A percentile compares a stretch with the other conserved stretches of the same genome.
These are phyloP conservation scores for Hephaestus fuliginosus DNA, from an alignment of 2,797 vertebrate genomes.

Conservation along the genomic window DNA sequence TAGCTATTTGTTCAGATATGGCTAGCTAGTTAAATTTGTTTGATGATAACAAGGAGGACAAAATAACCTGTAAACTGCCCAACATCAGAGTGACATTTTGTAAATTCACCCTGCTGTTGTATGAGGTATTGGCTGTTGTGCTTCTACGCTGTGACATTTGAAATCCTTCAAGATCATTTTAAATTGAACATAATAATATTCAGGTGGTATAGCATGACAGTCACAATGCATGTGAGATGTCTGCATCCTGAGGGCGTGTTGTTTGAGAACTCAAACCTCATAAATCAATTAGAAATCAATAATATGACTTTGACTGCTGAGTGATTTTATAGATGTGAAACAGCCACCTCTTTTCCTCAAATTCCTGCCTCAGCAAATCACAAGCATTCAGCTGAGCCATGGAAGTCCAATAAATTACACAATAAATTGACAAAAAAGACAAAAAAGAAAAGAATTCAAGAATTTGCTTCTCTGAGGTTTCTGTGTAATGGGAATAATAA, in stretches of 20 bases:
- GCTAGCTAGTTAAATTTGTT: neutral
- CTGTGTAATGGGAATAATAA: constrained; percentile 1
- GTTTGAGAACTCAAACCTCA: neutral
- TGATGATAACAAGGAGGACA: neutral
- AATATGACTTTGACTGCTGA: neutral
- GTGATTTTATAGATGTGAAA: constrained; percentile 1
- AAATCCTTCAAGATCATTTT: neutral
- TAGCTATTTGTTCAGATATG: too few species aligned
- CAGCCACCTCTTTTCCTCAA: neutral
- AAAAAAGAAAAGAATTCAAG: neutral
- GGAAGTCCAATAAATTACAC: constrained; percentile 1
- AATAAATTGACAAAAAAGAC: constrained; percentile 11
- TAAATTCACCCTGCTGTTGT: neutral
- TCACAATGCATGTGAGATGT: neutral
- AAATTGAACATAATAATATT: neutral
- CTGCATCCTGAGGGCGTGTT: neutral
- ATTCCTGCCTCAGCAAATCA: constrained; percentile 16
- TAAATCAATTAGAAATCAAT: constrained; percentile 10
- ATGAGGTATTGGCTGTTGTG: neutral
- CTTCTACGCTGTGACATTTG: neutral
- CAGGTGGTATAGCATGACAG: neutral
- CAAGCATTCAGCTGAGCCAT: neutral
- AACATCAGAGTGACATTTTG: neutral
- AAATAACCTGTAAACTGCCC: neutral
- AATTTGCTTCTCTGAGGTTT: neutral